A percentile compares a stretch with the other conserved stretches of the same genome.
Evolutionary conservation across 2,888 invertebrate genomes (phyloP).

Genomic region (Caenorhabditis becei): DNA sequence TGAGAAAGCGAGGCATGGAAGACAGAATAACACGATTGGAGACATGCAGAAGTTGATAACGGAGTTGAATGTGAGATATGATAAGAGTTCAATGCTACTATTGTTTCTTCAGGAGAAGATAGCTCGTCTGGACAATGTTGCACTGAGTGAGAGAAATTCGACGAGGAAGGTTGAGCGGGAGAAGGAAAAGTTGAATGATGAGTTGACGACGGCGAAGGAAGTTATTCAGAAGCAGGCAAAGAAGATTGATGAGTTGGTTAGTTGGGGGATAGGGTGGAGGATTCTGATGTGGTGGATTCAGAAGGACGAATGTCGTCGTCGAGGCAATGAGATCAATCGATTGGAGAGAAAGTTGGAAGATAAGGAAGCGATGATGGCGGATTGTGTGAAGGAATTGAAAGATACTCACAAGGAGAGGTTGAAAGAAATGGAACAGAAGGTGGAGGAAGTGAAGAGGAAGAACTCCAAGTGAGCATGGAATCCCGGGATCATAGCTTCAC

Average conservation of each 20-base stretch:
- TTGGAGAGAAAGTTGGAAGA: slow-evolving; percentile 78
- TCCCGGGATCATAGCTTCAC: too few relatives aligned
- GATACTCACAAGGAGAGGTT: slow-evolving; percentile 73
- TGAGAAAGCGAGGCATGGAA: slow-evolving; percentile 50
- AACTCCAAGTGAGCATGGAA: too few relatives aligned
- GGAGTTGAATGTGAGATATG: slow-evolving; percentile 72
- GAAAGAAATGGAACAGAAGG: slow-evolving; percentile 74
- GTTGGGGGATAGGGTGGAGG: neutral
- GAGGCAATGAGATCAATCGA: slow-evolving; percentile 70
- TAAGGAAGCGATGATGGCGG: slow-evolving; percentile 78
- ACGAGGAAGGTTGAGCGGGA: slow-evolving; percentile 67
- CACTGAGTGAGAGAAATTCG: slow-evolving; percentile 67
- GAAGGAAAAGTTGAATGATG: slow-evolving; percentile 65
- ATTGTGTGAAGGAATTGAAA: slow-evolving; percentile 78
- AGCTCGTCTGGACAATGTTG: slow-evolving; percentile 63
- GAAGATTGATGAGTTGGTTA: slow-evolving; percentile 71
- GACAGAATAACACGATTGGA: slow-evolving; percentile 72
- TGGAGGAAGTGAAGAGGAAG: slow-evolving; percentile 68
- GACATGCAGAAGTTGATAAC: slow-evolving; percentile 74
- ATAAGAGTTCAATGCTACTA: neutral
- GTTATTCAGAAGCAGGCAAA: slow-evolving; percentile 65
- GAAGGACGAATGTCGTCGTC: slow-evolving; percentile 76
- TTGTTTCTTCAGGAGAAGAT: slow-evolving; percentile 64
- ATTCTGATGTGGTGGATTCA: slow-evolving; percentile 35
- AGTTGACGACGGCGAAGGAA: slow-evolving; percentile 62